Evolutionary conservation across 1,140 invertebrate genomes (phyloP).

Genomic region (Helicoverpa zea): DNA sequence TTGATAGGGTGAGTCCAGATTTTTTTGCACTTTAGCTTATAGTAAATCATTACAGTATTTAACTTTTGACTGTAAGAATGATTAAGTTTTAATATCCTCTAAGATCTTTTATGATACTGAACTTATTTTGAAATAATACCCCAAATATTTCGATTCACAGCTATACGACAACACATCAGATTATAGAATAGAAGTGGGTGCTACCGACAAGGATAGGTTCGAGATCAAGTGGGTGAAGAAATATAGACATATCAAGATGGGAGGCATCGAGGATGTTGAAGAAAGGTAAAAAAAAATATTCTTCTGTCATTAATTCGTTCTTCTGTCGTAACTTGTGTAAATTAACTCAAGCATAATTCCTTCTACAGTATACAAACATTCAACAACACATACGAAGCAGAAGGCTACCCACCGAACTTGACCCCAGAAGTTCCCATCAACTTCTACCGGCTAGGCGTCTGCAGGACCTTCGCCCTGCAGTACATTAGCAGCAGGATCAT

Average conservation of each 20-base stretch:
- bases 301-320: too few relatives aligned
- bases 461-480: constrained; percentile 43
- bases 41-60: too few relatives aligned
- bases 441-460: constrained; percentile 43
- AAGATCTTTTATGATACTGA: too few relatives aligned
- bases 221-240: constrained; percentile 45
- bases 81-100: too few relatives aligned
- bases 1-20: constrained; percentile 88
- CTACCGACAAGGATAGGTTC: constrained; percentile 38
- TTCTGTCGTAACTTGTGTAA: too few relatives aligned
- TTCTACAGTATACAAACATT: constrained; percentile 4
- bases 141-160: not conserved
- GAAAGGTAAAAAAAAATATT: constrained; percentile 41
- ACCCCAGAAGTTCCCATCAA: constrained; percentile 41
- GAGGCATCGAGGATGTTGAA: not conserved
- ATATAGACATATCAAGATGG: not conserved
- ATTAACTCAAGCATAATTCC: not conserved
- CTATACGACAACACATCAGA: constrained; percentile 43
- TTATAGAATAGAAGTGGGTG: constrained; percentile 37
- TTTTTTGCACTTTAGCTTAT: too few relatives aligned
- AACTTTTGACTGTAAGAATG: too few relatives aligned
- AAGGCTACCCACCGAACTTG: constrained; percentile 41
- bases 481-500: constrained; percentile 29
- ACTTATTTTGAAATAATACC: too few relatives aligned
- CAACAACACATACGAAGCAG: constrained; percentile 49